Base-by-base conservation (phyloP, 2,797 vertebrate genomes). In the Trachops cirrhosus region DNA sequence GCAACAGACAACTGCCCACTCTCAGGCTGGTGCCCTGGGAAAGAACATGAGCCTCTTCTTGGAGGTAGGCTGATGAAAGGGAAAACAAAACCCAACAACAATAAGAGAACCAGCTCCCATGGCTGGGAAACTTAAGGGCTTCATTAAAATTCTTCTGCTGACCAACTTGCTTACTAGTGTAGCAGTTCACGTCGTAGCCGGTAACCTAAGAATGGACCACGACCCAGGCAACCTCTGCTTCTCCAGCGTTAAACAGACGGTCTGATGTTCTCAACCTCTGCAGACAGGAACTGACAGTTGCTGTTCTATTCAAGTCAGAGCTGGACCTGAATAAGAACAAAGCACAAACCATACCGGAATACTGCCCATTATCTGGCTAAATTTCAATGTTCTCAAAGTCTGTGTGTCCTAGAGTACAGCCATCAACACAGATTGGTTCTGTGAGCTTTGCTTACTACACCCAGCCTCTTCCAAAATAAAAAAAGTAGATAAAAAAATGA, bases 141-240 rank as follows among this genome's bases (percentile, higher is more conserved):
- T 96, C 97, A 96, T 94, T 96, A 98, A 80, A 96, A 39, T 90
- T 95, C 93, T 37, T 77, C 94, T 32, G 88, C 48, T 68, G 79
- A 95, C 0, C 0, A 96, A 80, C 86, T 37, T 88, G 96, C 92
- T 97, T 94, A 96, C 86, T 64, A 32, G 86, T 59, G 96, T 84
- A 96, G 90, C 59, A 84, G 91, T 78, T 90, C 62, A 84, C 48
- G 50, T 1, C 92, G 50, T n/a, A 86, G 86, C 88, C 89, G 90
- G 86, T 77, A 95, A 91, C 67, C 41, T 21, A 83, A 86, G 89
- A 94, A 92, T 46, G 34, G 86, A 82, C 59, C 54, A 39, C 1
- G 6, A 64, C 54, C 44, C 78, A 19, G 46, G 79, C 54, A 71
- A 93, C 93, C 37, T 95, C 46, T 6, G 16, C 84, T 91, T 91